Evolutionary conservation across 2,888 invertebrate species (phyloP).

Genomic region (Oxyteleia sp.): DNA sequence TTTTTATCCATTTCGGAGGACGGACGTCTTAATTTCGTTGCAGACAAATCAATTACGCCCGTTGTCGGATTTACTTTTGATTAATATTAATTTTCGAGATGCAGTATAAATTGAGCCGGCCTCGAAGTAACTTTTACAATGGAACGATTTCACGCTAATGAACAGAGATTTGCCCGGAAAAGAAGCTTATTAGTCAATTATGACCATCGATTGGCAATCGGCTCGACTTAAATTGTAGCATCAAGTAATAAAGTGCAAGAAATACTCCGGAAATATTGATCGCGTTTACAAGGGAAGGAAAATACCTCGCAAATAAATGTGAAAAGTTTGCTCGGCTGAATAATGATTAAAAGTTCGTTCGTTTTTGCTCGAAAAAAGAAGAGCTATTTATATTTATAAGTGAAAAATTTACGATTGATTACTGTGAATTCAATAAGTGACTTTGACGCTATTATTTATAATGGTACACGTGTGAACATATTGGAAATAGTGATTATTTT

Average conservation of each 20-base stretch:
- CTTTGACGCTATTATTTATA: too few species aligned
- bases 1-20: too few species aligned
- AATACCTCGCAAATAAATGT: neutral
- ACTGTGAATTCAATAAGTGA: too few species aligned
- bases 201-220: neutral
- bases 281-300: neutral
- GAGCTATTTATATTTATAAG: neutral
- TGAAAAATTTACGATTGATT: too few species aligned
- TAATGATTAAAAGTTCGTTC: neutral
- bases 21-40: neutral
- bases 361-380: neutral
- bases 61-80: neutral
- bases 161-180: neutral
- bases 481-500: too few species aligned
- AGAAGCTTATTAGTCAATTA: conserved; percentile 8
- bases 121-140: neutral
- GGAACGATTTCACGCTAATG: conserved; percentile 1
- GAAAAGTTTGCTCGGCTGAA: neutral
- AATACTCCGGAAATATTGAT: neutral
- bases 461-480: too few species aligned
- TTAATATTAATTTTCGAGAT: neutral
- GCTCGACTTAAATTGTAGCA: conserved; percentile 1
- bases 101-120: neutral
- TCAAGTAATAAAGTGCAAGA: conserved; percentile 6
- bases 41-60: neutral